phyloP scores from a whole-genome alignment of 2,797 vertebrate species.

The Helostoma temminkii region DNA sequence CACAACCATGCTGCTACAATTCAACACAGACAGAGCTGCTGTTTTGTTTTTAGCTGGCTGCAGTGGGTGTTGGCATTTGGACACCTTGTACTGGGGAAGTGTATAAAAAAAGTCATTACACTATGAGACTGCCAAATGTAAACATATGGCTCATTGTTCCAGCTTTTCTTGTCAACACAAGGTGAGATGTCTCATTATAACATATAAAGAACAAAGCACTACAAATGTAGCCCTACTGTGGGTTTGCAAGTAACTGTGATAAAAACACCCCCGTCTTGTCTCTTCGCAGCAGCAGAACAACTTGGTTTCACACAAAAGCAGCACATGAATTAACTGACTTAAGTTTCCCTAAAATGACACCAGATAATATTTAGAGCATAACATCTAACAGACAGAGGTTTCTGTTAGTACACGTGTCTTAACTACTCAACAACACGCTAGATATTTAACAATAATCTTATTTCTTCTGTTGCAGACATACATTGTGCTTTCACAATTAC shows the following conservation, averaged over 20 bases:
- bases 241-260: slow-evolving; percentile 12
- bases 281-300: slow-evolving; percentile 3
- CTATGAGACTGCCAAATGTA: slow-evolving; percentile 47
- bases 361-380: background rate
- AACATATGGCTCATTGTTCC: slow-evolving; percentile 58
- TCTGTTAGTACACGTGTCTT: background rate
- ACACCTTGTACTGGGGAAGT: slow-evolving; percentile 31
- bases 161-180: slow-evolving; percentile 35
- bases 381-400: background rate
- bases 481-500: too few species aligned
- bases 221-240: slow-evolving; percentile 22
- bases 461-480: too few species aligned
- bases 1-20: slow-evolving; percentile 8
- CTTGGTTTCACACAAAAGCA: background rate
- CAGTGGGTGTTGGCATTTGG: slow-evolving; percentile 51
- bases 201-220: slow-evolving; percentile 38
- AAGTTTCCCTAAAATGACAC: background rate
- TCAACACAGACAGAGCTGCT: slow-evolving; percentile 41
- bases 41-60: slow-evolving; percentile 35
- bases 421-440: background rate
- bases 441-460: too few species aligned
- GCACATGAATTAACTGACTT: background rate
- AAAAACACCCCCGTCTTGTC: slow-evolving; percentile 5
- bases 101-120: slow-evolving; percentile 17
- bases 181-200: slow-evolving; percentile 51